These are phyloP conservation scores for Spilarctia lutea DNA, from an alignment of 2,888 invertebrate species.

Conservation along the genomic window DNA sequence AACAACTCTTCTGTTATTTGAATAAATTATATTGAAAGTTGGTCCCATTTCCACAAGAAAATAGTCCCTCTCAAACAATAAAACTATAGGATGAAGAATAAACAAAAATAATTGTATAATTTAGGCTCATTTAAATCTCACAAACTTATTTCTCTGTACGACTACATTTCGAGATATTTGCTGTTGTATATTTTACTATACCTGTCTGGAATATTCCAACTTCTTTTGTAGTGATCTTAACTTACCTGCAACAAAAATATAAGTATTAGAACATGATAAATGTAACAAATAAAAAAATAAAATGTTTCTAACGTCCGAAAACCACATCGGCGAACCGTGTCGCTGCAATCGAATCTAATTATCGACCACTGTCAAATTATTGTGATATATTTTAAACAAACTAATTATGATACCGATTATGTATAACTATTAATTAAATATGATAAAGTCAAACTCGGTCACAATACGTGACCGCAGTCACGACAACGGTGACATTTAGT, in stretches of 20 bases:
- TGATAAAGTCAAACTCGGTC: neutral
- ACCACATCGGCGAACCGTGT: neutral
- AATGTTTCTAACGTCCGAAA: neutral
- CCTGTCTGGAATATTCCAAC: neutral
- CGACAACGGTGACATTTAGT: neutral
- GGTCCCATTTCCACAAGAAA: too few relatives aligned
- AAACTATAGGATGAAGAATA: too few relatives aligned
- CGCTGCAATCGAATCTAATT: neutral
- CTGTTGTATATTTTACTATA: neutral
- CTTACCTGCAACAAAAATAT: constrained; percentile 28
- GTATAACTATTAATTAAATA: neutral
- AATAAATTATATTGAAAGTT: too few relatives aligned
- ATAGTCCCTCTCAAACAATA: too few relatives aligned
- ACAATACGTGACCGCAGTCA: constrained; percentile 5
- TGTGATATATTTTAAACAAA: neutral
- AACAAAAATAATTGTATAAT: too few relatives aligned
- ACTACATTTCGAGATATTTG: neutral
- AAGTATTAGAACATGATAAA: neutral
- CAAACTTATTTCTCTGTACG: too few relatives aligned
- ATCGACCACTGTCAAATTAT: neutral
- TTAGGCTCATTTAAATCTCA: too few relatives aligned
- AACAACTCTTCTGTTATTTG: too few relatives aligned
- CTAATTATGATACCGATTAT: neutral
- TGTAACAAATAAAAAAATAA: too few relatives aligned
- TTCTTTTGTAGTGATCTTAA: neutral